Conservation (phyloP, 2,113 vertebrate genomes). For the Cichladusa arquata region DNA sequence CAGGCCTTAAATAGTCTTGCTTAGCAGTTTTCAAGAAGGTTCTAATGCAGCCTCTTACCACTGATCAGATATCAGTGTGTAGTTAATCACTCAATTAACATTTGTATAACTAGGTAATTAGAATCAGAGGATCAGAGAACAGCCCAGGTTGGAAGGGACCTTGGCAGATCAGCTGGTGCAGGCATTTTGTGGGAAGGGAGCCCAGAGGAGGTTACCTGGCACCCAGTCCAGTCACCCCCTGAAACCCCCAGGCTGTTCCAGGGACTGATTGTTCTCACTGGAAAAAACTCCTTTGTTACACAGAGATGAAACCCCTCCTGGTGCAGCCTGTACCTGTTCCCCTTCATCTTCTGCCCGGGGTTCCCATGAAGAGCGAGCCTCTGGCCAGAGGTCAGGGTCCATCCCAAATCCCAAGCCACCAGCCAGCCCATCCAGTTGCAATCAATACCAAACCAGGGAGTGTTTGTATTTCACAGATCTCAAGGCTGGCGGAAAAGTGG, state of each 20-base stretch:
- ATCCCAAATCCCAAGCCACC: neutral
- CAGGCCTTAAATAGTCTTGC: neutral
- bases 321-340: neutral
- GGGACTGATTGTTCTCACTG: neutral
- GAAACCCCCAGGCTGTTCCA: neutral
- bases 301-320: fast-evolving
- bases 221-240: neutral
- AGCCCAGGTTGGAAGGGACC: neutral
- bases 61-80: neutral
- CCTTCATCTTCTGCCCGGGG: neutral
- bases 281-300: neutral
- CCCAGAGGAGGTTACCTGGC: neutral
- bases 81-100: neutral
- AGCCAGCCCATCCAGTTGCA: neutral
- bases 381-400: neutral
- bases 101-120: neutral
- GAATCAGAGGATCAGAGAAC: neutral
- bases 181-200: neutral
- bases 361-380: neutral
- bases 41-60: neutral
- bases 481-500: neutral
- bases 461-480: neutral
- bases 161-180: neutral
- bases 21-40: neutral
- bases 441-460: neutral